Conservation (phyloP, 2,797 vertebrate species). For the Nannoperca obscura region DNA sequence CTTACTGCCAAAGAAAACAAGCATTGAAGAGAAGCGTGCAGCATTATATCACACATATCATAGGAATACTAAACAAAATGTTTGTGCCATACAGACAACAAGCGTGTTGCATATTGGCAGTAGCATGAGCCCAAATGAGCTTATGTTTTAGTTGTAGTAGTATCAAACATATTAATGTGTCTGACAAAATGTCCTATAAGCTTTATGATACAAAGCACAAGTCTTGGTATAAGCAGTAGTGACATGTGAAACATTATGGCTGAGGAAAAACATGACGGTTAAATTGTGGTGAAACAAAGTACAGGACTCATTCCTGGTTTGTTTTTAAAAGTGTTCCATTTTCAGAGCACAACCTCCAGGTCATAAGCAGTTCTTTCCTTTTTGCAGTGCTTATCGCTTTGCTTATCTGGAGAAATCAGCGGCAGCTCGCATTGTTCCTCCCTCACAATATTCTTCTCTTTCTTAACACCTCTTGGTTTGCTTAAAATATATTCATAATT, state of each 20-base stretch:
- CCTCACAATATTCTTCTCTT: slow-evolving; percentile 4
- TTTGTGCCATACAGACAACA: background rate
- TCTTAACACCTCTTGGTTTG: background rate
- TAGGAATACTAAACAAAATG: background rate
- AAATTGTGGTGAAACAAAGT: background rate
- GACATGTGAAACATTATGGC: background rate
- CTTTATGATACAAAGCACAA: background rate
- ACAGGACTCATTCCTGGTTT: background rate
- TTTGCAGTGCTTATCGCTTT: background rate
- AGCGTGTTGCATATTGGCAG: background rate
- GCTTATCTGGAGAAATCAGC: background rate
- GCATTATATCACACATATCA: background rate
- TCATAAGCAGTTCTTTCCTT: slow-evolving; percentile 71
- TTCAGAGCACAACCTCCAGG: slow-evolving; percentile 73
- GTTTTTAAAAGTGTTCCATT: background rate
- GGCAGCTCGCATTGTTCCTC: slow-evolving; percentile 5
- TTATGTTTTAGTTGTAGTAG: background rate
- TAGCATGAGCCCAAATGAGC: background rate
- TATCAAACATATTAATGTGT: background rate
- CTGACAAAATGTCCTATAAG: background rate
- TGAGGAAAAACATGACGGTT: background rate
- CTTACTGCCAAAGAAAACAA: background rate
- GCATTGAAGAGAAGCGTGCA: background rate
- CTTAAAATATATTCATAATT: slow-evolving; percentile 71
- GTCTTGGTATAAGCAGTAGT: background rate